phyloP scores from a whole-genome alignment of 2,888 invertebrate genomes.

The Xanthia icteritia region DNA sequence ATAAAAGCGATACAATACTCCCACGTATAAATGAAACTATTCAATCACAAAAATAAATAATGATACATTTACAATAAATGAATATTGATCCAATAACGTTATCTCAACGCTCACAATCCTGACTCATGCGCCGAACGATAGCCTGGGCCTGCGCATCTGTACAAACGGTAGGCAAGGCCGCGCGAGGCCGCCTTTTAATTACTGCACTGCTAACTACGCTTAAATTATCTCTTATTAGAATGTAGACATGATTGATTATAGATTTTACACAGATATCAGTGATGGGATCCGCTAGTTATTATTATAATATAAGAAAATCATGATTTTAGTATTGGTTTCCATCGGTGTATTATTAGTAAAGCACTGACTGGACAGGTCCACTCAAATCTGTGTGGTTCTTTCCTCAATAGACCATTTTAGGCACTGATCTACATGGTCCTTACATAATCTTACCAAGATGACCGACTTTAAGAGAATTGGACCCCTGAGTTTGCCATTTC shows the following conservation, averaged over 20 bases:
- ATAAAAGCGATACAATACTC: slow-evolving; percentile 9
- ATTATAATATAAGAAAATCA: neutral
- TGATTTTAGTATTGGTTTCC: neutral
- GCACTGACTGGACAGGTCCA: no score
- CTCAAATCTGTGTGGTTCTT: no score
- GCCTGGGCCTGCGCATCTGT: slow-evolving; percentile 78
- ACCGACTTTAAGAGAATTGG: no score
- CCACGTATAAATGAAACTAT: slow-evolving; percentile 28
- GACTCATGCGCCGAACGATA: slow-evolving; percentile 69
- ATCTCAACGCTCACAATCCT: slow-evolving; percentile 60
- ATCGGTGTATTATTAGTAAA: neutral
- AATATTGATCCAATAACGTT: slow-evolving; percentile 60
- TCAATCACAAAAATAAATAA: slow-evolving; percentile 43
- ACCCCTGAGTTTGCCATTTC: no score
- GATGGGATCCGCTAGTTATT: neutral
- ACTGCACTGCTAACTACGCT: slow-evolving; percentile 66
- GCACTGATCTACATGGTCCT: no score
- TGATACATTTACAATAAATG: slow-evolving; percentile 44
- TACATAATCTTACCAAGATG: no score
- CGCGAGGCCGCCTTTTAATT: slow-evolving; percentile 79
- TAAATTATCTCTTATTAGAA: slow-evolving; percentile 57
- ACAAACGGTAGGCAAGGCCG: slow-evolving; percentile 83
- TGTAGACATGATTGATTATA: slow-evolving; percentile 37
- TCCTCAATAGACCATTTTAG: no score
- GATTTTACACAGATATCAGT: slow-evolving; percentile 19